Conservation (phyloP, 2,888 invertebrate species). For the Portevinia maculata region DNA sequence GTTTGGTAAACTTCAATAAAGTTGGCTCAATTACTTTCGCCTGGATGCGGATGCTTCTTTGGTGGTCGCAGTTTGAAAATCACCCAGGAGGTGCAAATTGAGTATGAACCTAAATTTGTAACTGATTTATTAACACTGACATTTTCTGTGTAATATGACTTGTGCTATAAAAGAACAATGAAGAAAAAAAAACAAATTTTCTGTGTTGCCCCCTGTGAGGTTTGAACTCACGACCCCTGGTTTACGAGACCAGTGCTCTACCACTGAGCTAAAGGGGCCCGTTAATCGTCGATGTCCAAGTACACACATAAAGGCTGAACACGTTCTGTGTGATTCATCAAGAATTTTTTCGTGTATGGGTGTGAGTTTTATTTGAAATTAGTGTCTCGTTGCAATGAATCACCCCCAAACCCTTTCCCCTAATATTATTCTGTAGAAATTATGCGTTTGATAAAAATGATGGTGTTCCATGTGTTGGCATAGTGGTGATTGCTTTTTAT, state of each 20-base stretch:
- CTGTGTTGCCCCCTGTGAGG: constrained; percentile 76
- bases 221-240: constrained; percentile 78
- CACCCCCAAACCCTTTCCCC: no score
- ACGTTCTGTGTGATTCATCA: neutral
- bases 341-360: no score
- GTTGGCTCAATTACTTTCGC: constrained; percentile 54
- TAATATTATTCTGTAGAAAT: no score
- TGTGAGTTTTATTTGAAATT: no score
- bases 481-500: neutral
- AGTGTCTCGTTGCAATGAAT: no score
- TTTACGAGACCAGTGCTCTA: constrained; percentile 77
- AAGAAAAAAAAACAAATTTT: constrained; percentile 58
- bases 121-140: constrained; percentile 7
- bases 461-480: no score
- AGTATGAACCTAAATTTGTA: constrained; percentile 7
- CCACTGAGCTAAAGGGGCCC: constrained; percentile 77
- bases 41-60: constrained; percentile 48
- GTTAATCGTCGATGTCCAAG: constrained; percentile 55
- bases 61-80: constrained; percentile 1
- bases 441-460: no score
- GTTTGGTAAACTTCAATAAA: constrained; percentile 35
- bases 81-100: neutral
- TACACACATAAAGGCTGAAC: constrained; percentile 33
- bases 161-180: constrained; percentile 48
- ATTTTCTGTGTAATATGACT: neutral